A percentile compares a stretch with the other conserved stretches of the same genome.
Conservation (phyloP, 2,113 vertebrate genomes). For the Salvelinus sp. region DNA sequence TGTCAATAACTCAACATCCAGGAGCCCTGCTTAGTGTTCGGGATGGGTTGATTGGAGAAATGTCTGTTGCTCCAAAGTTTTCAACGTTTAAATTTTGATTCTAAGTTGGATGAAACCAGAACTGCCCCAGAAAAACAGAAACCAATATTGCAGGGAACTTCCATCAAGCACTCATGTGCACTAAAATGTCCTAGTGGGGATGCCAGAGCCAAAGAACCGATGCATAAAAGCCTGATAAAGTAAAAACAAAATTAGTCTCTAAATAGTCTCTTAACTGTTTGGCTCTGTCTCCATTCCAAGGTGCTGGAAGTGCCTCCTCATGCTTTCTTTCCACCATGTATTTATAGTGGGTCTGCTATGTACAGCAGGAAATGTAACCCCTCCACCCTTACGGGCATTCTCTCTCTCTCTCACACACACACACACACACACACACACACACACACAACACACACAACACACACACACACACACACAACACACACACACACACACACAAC, state of each 20-base stretch:
- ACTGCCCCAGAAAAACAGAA: slow-evolving; percentile 35
- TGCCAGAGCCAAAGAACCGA: slow-evolving; percentile 1
- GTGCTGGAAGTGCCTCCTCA: neutral
- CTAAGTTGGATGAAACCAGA: slow-evolving; percentile 24
- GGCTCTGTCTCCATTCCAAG: neutral
- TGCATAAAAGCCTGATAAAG: too few relatives aligned
- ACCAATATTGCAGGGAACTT: slow-evolving; percentile 29
- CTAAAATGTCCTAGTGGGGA: neutral
- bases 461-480: neutral
- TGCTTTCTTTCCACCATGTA: slow-evolving; percentile 47
- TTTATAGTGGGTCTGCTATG: slow-evolving; percentile 49
- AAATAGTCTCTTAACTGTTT: slow-evolving; percentile 11
- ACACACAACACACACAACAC: too few relatives aligned
- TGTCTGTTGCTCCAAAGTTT: slow-evolving; percentile 21
- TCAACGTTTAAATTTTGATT: slow-evolving; percentile 8
- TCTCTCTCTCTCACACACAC: neutral
- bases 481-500: slow-evolving; percentile 17
- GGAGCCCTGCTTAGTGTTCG: slow-evolving; percentile 38
- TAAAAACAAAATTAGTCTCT: neutral
- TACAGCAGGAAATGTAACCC: slow-evolving; percentile 56
- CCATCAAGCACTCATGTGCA: slow-evolving; percentile 9
- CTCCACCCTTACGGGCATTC: slow-evolving; percentile 38
- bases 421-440: too few relatives aligned
- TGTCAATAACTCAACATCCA: slow-evolving; percentile 7
- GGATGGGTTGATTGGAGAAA: slow-evolving; percentile 25